Conservation (phyloP, 2,797 vertebrate genomes). For the Oryzias dopingdopingensis region DNA sequence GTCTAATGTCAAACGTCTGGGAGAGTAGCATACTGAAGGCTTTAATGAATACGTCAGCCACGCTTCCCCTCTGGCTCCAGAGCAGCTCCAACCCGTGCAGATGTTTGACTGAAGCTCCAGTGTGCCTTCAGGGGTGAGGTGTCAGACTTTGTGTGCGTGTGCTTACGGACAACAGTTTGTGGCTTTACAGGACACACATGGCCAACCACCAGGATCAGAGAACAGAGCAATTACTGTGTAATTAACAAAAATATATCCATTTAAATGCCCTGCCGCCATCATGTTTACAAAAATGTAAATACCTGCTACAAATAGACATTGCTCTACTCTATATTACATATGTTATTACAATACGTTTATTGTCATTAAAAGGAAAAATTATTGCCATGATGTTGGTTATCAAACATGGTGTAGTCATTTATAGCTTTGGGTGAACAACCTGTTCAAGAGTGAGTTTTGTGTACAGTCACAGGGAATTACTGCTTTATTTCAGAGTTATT, state of each 20-base stretch:
- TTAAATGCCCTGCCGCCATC: constrained; percentile 59
- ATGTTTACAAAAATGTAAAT: constrained; percentile 77
- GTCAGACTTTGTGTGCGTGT: constrained; percentile 28
- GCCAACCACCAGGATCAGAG: constrained; percentile 69
- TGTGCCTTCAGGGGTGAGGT: constrained; percentile 62
- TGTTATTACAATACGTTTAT: constrained; percentile 74
- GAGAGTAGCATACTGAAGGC: constrained; percentile 3
- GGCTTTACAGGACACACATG: constrained; percentile 63
- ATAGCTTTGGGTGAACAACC: constrained; percentile 63
- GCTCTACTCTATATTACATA: constrained; percentile 76
- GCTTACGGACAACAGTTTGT: constrained; percentile 31
- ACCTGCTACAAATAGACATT: constrained; percentile 72
- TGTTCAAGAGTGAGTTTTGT: constrained; percentile 64
- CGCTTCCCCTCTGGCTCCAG: constrained; percentile 18
- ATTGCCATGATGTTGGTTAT: constrained; percentile 63
- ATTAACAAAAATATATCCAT: constrained; percentile 62
- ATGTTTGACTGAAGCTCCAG: constrained; percentile 59
- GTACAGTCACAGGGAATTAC: constrained; percentile 52
- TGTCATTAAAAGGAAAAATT: constrained; percentile 70
- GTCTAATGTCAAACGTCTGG: not conserved
- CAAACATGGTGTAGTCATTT: constrained; percentile 66
- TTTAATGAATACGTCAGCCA: not conserved
- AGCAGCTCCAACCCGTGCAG: constrained; percentile 37
- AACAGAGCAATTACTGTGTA: constrained; percentile 83
- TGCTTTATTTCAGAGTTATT: constrained; percentile 45